Conservation (phyloP, 2,797 vertebrate genomes). For the Pelodytes ibericus region DNA sequence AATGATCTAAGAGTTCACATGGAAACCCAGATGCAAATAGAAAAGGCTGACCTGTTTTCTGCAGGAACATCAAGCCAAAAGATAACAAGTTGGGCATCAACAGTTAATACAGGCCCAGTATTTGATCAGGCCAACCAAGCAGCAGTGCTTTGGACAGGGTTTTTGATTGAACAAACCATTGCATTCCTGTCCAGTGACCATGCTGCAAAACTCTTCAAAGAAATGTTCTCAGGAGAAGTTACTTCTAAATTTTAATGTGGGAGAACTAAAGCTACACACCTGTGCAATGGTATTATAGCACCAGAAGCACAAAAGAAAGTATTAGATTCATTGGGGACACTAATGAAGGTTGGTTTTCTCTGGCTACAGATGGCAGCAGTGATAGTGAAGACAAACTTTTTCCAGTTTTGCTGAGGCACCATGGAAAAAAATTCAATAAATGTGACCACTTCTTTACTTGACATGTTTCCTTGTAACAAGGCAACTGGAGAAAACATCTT, state of each 20-base stretch:
- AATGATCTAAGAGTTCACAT: too few relatives aligned
- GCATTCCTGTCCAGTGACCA: neutral
- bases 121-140: neutral
- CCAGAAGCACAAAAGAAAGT: neutral
- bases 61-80: neutral
- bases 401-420: neutral
- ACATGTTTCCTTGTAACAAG: neutral
- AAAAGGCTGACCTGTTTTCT: neutral
- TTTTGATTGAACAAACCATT: neutral
- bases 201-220: neutral
- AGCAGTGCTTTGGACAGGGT: neutral
- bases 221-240: neutral
- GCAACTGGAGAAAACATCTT: neutral
- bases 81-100: neutral
- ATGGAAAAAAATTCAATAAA: neutral
- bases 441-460: neutral
- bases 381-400: neutral
- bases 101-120: neutral
- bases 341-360: neutral
- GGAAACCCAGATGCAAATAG: too few relatives aligned
- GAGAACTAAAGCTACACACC: neutral
- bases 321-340: neutral
- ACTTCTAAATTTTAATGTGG: neutral
- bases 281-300: neutral
- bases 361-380: neutral